Conservation (phyloP, 2,888 invertebrate species). For the Melangyna quadrimaculata region DNA sequence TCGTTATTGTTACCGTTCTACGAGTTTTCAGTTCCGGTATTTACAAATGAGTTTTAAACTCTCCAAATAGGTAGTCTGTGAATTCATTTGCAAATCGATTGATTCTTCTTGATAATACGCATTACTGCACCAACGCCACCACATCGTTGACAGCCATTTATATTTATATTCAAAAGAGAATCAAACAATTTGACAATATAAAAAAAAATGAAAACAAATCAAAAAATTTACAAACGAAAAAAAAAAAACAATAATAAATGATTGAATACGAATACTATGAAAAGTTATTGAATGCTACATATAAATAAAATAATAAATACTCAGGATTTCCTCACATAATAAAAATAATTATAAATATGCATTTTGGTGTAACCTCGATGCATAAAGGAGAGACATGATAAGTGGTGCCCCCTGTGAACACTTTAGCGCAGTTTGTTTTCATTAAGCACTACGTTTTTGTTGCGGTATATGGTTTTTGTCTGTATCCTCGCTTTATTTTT, state of each 20-base stretch:
- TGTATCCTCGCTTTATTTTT: not conserved
- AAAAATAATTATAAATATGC: not conserved
- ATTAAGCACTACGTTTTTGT: slow-evolving; percentile 53
- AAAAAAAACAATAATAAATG: slow-evolving; percentile 29
- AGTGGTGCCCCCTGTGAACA: slow-evolving; percentile 1
- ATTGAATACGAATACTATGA: slow-evolving; percentile 40
- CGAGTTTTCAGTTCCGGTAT: too few relatives aligned
- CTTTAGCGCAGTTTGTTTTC: slow-evolving; percentile 46
- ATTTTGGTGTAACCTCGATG: not conserved
- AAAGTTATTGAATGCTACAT: slow-evolving; percentile 51
- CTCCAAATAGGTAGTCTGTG: too few relatives aligned
- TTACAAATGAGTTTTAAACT: too few relatives aligned
- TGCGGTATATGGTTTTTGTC: not conserved
- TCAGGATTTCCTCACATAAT: not conserved
- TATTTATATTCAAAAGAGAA: slow-evolving; percentile 9
- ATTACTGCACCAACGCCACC: not conserved
- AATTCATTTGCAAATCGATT: not conserved
- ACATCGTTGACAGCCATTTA: slow-evolving; percentile 7
- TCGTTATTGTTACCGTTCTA: too few relatives aligned
- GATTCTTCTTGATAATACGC: not conserved
- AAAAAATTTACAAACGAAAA: slow-evolving; percentile 10
- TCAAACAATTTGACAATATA: slow-evolving; percentile 26
- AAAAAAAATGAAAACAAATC: not conserved
- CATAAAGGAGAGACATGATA: not conserved
- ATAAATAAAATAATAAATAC: slow-evolving; percentile 23